Conservation (phyloP, 2,888 invertebrate species). For the Metalampra italica region DNA sequence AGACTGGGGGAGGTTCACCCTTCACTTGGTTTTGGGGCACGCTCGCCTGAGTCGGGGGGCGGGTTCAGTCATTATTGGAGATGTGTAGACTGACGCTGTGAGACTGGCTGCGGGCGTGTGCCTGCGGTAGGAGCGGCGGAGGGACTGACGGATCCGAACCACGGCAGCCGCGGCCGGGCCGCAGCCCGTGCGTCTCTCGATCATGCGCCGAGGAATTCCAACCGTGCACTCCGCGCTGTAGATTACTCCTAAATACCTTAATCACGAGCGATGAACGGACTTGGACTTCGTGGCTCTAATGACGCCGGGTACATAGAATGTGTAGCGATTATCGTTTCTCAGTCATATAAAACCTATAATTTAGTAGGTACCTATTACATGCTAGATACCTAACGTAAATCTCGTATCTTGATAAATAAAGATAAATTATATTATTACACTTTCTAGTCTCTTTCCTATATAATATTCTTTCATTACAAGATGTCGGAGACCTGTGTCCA, state of each 20-base stretch:
- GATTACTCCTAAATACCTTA: constrained; percentile 52
- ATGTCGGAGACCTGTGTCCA: no score
- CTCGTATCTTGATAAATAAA: no score
- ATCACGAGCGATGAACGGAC: not conserved
- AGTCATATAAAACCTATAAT: no score
- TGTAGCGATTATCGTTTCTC: no score
- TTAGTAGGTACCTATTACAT: no score
- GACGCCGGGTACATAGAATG: no score
- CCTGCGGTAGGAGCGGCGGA: constrained; percentile 31
- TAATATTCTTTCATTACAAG: no score
- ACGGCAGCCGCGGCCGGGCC: constrained; percentile 31
- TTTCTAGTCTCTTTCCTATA: no score
- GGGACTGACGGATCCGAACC: constrained; percentile 53
- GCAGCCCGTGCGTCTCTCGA: constrained; percentile 40
- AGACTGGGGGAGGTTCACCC: constrained; percentile 23
- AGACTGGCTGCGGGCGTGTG: constrained; percentile 32
- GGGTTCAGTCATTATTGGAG: constrained; percentile 42
- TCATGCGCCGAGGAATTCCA: constrained; percentile 62
- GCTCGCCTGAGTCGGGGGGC: constrained; percentile 31
- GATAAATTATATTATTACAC: no score
- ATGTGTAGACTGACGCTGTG: constrained; percentile 15
- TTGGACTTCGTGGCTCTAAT: not conserved
- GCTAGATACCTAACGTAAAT: no score
- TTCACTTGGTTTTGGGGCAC: constrained; percentile 28
- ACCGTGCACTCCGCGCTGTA: constrained; percentile 26